Evolutionary conservation across 2,797 vertebrate species (phyloP).

Genomic region (Sphaeramia orbicularis): DNA sequence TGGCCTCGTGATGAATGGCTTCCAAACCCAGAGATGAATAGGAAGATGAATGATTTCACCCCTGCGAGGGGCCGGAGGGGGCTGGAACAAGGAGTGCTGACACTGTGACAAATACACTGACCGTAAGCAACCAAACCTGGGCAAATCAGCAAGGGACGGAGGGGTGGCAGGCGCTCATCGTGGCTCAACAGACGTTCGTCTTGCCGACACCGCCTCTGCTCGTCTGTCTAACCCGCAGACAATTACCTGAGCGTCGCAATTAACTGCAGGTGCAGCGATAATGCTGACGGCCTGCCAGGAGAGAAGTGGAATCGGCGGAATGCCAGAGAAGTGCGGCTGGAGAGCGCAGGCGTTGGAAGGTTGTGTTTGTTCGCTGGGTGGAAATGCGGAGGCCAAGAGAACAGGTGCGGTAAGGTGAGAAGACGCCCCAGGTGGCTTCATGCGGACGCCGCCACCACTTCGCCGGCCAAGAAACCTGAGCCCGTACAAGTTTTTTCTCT

Average conservation of each 20-base stretch:
- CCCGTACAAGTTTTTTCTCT: conserved; percentile 55
- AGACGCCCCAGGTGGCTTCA: conserved; percentile 65
- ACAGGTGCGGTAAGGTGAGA: conserved; percentile 72
- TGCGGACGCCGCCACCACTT: conserved; percentile 40
- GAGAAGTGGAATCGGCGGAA: conserved; percentile 41
- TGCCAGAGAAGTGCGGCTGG: conserved; percentile 47
- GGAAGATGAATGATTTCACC: conserved; percentile 86
- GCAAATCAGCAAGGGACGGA: conserved; percentile 72
- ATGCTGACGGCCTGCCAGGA: conserved; percentile 61
- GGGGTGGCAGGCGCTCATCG: conserved; percentile 49
- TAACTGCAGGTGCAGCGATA: conserved; percentile 73
- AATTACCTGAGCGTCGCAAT: conserved; percentile 76
- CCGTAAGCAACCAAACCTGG: conserved; percentile 74
- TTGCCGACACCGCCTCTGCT: conserved; percentile 38
- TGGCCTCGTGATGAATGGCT: conserved; percentile 85
- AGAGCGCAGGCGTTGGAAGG: conserved; percentile 17
- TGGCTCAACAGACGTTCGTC: conserved; percentile 53
- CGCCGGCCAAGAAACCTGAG: conserved; percentile 53
- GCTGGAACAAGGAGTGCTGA: conserved; percentile 83
- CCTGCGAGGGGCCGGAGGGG: conserved; percentile 64
- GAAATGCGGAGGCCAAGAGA: conserved; percentile 69
- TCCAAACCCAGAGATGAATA: conserved; percentile 83
- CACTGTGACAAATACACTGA: conserved; percentile 88
- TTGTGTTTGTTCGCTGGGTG: conserved; percentile 54
- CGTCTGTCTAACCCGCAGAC: conserved; percentile 61